Percentiles rank a stretch among this genome's conserved stretches.
phyloP scores from a whole-genome alignment of 1,140 invertebrate species.

The Hycleus phaleratus region DNA sequence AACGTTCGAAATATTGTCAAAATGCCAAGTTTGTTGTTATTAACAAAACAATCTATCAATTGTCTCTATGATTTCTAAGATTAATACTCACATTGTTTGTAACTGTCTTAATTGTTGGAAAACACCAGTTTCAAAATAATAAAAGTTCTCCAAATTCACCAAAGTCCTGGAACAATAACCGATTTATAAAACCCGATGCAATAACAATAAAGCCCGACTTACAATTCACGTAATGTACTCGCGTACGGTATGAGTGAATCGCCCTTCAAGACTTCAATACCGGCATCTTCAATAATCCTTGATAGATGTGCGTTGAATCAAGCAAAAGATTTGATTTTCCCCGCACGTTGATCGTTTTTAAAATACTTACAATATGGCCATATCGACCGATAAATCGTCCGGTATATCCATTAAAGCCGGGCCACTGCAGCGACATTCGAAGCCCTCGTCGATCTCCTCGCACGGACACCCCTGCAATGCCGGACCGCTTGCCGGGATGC shows the following conservation, averaged over 20 bases:
- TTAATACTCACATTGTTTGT: slow-evolving; percentile 45
- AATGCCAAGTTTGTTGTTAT: too few relatives aligned
- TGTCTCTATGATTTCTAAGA: neutral
- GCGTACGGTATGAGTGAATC: slow-evolving; percentile 30
- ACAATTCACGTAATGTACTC: slow-evolving; percentile 34
- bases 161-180: slow-evolving; percentile 38
- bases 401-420: slow-evolving; percentile 26
- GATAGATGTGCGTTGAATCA: slow-evolving; percentile 1
- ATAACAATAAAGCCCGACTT: slow-evolving; percentile 18
- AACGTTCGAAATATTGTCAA: too few relatives aligned
- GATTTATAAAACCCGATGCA: too few relatives aligned
- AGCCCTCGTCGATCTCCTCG: slow-evolving; percentile 17
- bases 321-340: neutral
- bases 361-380: slow-evolving; percentile 28
- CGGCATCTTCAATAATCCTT: slow-evolving; percentile 35
- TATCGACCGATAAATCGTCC: slow-evolving; percentile 15
- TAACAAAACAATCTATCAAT: too few relatives aligned
- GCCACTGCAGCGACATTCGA: slow-evolving; percentile 29
- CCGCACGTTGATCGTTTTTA: neutral
- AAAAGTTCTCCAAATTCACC: slow-evolving; percentile 43
- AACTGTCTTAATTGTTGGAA: slow-evolving; percentile 43
- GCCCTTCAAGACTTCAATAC: slow-evolving; percentile 32
- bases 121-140: slow-evolving; percentile 44
- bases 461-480: slow-evolving; percentile 13
- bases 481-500: slow-evolving; percentile 3